Percentiles rank a stretch among this genome's conserved stretches.
Evolutionary conservation across 2,888 invertebrate genomes (phyloP).

Genomic region (Orthosia cruda): DNA sequence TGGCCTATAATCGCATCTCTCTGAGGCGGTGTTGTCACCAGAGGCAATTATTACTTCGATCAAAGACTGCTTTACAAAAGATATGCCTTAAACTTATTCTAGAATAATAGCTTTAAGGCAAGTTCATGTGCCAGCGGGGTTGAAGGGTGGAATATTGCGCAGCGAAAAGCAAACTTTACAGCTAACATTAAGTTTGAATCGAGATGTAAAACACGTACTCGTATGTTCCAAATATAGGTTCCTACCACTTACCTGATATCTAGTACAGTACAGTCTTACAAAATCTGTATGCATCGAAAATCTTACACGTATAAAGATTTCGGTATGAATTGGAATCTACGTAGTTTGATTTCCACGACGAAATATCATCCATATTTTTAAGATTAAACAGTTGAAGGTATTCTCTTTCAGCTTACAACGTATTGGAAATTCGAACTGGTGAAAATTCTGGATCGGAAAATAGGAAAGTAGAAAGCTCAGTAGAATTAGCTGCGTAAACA

Average conservation of each 20-base stretch:
- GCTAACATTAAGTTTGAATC: no score
- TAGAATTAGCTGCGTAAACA: neutral
- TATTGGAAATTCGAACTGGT: constrained; percentile 2
- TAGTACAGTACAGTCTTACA: neutral
- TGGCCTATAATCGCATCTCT: no score
- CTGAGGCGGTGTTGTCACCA: no score
- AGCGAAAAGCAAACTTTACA: no score
- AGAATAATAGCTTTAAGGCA: neutral
- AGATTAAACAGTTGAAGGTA: constrained; percentile 19
- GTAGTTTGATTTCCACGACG: neutral
- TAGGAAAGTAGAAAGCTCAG: neutral
- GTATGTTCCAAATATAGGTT: no score
- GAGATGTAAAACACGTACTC: no score
- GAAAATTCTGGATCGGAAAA: constrained; percentile 11
- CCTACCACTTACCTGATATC: neutral
- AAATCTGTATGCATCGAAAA: neutral
- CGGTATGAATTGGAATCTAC: neutral
- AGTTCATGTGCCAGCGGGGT: no score
- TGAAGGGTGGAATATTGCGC: no score
- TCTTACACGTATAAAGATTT: neutral
- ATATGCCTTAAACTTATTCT: no score
- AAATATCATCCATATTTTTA: constrained; percentile 6
- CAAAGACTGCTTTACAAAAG: no score
- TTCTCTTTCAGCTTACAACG: neutral
- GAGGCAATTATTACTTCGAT: no score